Conservation (phyloP, 2,888 invertebrate genomes). For the Eilema caniola region DNA sequence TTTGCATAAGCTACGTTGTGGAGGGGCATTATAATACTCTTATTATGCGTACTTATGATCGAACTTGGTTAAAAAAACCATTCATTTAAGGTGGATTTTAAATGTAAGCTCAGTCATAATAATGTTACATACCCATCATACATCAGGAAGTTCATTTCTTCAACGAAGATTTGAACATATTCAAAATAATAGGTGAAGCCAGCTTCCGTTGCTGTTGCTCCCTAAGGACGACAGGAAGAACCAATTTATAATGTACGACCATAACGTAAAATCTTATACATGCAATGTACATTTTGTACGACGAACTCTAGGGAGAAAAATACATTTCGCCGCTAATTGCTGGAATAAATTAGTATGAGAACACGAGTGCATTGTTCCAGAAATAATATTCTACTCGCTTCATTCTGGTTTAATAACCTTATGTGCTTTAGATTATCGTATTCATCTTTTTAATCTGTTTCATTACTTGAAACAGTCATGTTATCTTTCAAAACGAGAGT, state of each 20-base stretch:
- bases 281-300: slow-evolving; percentile 39
- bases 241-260: slow-evolving; percentile 52
- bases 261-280: slow-evolving; percentile 47
- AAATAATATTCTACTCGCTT: slow-evolving; percentile 16
- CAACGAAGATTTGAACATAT: slow-evolving; percentile 37
- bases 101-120: no score
- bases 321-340: slow-evolving; percentile 49
- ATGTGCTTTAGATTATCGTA: not conserved
- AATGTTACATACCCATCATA: slow-evolving; percentile 4
- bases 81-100: not conserved
- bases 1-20: no score
- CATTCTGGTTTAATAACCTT: slow-evolving; percentile 9
- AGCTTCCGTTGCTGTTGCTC: slow-evolving; percentile 38
- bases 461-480: not conserved
- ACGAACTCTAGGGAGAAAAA: slow-evolving; percentile 52
- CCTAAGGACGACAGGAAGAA: slow-evolving; percentile 43
- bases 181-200: slow-evolving; percentile 35
- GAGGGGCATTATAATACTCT: no score
- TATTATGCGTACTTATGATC: no score
- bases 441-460: not conserved
- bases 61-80: not conserved
- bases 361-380: slow-evolving; percentile 31
- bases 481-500: not conserved
- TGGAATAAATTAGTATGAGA: slow-evolving; percentile 47
- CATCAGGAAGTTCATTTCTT: slow-evolving; percentile 12